Percentiles rank a stretch among this genome's conserved stretches.
Evolutionary conservation across 2,888 invertebrate species (phyloP).

Genomic region (Cremastinae sp.): DNA sequence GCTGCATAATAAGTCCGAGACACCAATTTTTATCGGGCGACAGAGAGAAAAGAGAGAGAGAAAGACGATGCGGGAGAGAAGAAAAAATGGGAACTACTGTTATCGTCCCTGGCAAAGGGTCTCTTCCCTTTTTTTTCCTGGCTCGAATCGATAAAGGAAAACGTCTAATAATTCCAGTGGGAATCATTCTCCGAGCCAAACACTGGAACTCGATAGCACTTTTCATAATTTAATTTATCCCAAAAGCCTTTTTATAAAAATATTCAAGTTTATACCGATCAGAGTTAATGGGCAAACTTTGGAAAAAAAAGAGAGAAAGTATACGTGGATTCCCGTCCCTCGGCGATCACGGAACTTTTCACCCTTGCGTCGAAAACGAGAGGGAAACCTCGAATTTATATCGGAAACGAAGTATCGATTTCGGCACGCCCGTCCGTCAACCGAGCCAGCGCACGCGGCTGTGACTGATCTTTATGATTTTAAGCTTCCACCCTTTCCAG

Average conservation of each 20-base stretch:
- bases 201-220: conserved; percentile 56
- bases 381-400: conserved; percentile 76
- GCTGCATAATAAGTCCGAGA: conserved; percentile 76
- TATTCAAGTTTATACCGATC: too few species aligned
- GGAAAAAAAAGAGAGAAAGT: conserved; percentile 20
- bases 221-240: conserved; percentile 58
- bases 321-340: conserved; percentile 11
- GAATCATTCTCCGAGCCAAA: conserved; percentile 35
- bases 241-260: conserved; percentile 44
- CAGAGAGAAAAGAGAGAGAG: conserved; percentile 42
- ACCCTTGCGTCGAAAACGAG: conserved; percentile 56
- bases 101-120: conserved; percentile 40
- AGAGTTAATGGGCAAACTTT: neutral
- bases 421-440: conserved; percentile 71
- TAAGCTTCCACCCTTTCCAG: conserved; percentile 66
- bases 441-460: conserved; percentile 64
- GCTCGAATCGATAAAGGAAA: conserved; percentile 34
- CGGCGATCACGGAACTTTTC: conserved; percentile 34
- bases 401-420: conserved; percentile 79
- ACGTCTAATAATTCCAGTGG: conserved; percentile 44
- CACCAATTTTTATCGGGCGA: conserved; percentile 74
- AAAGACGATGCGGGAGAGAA: conserved; percentile 20
- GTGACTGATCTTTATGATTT: conserved; percentile 73
- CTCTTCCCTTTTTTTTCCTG: conserved; percentile 26
- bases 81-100: too few species aligned